Base-by-base conservation (phyloP, 2,888 invertebrate species). In the Gymnoscelis rufifasciata region DNA sequence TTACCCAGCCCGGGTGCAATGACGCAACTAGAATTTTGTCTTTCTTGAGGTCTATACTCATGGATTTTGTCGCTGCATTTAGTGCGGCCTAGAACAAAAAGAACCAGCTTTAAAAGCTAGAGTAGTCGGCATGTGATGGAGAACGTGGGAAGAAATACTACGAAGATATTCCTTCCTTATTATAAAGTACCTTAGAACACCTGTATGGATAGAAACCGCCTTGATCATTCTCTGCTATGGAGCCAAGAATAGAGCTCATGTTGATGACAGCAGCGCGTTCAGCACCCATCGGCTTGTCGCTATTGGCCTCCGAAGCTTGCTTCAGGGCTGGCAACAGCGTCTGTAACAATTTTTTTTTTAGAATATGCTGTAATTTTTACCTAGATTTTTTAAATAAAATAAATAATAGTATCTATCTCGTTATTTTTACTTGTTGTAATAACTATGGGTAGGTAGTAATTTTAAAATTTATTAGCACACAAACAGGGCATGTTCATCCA, bases 1-100 rank as follows among this genome's bases (percentile, higher is more conserved):
- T 92, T 5, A 97, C 96, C 97, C 97, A 97, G 1, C 97, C 97
- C 0, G 97, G 97, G 81, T 97, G 97, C 49, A 97, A 71, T 43
- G 88, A 90, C 0, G 93, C 89, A 0, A 93, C 94, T 11, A 96
- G 67, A 56, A 97, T 95, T 33, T 92, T 90, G 59, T 93, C 91
- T 28, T 90, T 89, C 68, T 92, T 92, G 52, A 97, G 84, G 75
- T 97, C 97, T 4, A 94, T 71, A 64, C 95, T 93, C 90, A 97
- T 90, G 0, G 95, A 94, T 71, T 93, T 94, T 0, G 96, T 95
- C 1, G 94, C 93, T 64, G 95, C 94, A 82, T 97, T 97, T 27
- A 97, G 73, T 1, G 95, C 97, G 41, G 93, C 90, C 95, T 96
- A 86, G 8, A 38, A 35, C 13, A 39, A 31, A 33, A 14, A 31